phyloP scores from a whole-genome alignment of 2,888 invertebrate genomes.

The Noctua comes region DNA sequence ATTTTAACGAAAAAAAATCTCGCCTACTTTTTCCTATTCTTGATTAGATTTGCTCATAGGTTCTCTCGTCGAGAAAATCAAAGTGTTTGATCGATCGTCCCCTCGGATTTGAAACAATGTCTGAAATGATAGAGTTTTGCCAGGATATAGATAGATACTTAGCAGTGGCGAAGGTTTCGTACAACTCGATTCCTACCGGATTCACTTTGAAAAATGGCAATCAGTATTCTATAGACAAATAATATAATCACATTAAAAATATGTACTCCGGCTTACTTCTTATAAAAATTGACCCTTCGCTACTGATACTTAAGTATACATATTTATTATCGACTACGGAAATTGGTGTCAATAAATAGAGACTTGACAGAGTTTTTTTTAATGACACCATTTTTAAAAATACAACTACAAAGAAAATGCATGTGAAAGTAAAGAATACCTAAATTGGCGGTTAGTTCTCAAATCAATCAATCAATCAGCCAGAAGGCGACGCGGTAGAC shows the following conservation, averaged over 20 bases:
- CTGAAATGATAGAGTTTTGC: slow-evolving; percentile 45
- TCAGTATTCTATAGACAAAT: no score
- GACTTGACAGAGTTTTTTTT: background rate
- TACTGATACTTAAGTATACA: background rate
- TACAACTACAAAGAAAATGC: background rate
- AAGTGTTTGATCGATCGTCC: slow-evolving; percentile 41
- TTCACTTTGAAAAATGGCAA: no score
- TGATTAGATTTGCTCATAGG: background rate
- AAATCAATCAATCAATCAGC: background rate
- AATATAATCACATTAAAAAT: no score
- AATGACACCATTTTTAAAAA: background rate
- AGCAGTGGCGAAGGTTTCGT: no score
- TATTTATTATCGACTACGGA: background rate
- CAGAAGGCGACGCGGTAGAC: no score
- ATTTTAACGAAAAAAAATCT: background rate
- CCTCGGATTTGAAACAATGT: slow-evolving; percentile 26
- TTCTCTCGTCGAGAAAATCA: slow-evolving; percentile 9
- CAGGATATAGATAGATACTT: background rate
- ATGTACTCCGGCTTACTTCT: no score
- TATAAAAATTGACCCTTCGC: no score
- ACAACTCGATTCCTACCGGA: no score
- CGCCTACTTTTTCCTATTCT: background rate
- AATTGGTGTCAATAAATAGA: background rate
- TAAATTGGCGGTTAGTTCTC: background rate
- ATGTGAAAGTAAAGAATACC: background rate